Percentiles rank a stretch among this genome's conserved stretches.
phyloP scores from a whole-genome alignment of 2,113 vertebrate genomes.

The Pantherophis guttatus region DNA sequence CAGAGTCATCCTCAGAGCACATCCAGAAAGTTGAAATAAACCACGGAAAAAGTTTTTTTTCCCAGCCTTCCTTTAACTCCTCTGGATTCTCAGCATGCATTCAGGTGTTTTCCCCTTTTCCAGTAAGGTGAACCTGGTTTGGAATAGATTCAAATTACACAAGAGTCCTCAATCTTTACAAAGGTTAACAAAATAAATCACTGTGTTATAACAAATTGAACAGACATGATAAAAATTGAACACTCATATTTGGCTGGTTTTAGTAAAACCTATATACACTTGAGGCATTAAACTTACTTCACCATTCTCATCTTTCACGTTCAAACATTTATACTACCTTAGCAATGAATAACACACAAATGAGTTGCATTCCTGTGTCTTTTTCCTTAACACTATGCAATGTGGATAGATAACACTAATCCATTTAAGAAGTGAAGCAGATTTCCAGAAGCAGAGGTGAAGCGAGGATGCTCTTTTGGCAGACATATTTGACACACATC shows the following conservation, averaged over 20 bases:
- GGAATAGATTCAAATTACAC: neutral
- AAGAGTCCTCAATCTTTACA: neutral
- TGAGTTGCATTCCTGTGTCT: neutral
- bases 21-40: neutral
- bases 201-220: neutral
- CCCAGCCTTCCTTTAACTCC: neutral
- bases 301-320: neutral
- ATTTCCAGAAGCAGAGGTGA: neutral
- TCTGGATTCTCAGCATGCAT: neutral
- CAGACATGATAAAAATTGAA: neutral
- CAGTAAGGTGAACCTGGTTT: neutral
- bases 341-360: neutral
- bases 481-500: neutral
- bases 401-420: neutral
- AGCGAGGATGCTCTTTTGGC: neutral
- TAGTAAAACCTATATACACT: neutral
- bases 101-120: neutral
- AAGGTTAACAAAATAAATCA: neutral
- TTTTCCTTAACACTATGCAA: neutral
- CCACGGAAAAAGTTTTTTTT: neutral
- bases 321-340: neutral
- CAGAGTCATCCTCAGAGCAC: neutral
- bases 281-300: neutral
- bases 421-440: neutral
- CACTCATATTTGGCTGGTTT: neutral